Evolutionary conservation across 2,113 vertebrate genomes (phyloP).

Genomic region (Setophaga petechia): DNA sequence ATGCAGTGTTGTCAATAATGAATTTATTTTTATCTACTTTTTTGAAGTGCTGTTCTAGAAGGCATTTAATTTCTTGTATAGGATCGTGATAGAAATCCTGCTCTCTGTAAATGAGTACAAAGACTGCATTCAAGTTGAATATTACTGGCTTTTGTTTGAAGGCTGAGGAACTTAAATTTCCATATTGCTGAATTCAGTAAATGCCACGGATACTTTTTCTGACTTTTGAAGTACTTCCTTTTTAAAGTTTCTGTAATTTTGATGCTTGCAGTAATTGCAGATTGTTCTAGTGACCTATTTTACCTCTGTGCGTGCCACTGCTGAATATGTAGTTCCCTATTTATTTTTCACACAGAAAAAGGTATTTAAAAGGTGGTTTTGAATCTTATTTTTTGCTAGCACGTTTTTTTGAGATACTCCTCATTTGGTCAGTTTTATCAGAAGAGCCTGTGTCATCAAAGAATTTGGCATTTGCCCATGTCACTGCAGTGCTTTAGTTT

Average conservation of each 20-base stretch:
- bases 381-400: not conserved
- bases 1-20: not conserved
- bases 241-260: not conserved
- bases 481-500: not conserved
- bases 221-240: not conserved
- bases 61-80: not conserved
- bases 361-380: not conserved
- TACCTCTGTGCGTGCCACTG: not conserved
- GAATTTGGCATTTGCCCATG: not conserved
- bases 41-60: not conserved
- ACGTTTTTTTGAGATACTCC: not conserved
- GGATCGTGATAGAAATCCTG: not conserved
- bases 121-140: not conserved
- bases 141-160: not conserved
- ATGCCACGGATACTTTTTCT: not conserved
- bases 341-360: not conserved
- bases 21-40: not conserved
- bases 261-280: fast-evolving
- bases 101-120: not conserved
- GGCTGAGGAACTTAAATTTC: not conserved
- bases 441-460: not conserved
- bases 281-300: not conserved
- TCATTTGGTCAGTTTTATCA: not conserved
- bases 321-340: not conserved
- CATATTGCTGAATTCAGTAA: not conserved